Conservation (phyloP, 2,113 vertebrate species). For the Tetraodon nigroviridis region DNA sequence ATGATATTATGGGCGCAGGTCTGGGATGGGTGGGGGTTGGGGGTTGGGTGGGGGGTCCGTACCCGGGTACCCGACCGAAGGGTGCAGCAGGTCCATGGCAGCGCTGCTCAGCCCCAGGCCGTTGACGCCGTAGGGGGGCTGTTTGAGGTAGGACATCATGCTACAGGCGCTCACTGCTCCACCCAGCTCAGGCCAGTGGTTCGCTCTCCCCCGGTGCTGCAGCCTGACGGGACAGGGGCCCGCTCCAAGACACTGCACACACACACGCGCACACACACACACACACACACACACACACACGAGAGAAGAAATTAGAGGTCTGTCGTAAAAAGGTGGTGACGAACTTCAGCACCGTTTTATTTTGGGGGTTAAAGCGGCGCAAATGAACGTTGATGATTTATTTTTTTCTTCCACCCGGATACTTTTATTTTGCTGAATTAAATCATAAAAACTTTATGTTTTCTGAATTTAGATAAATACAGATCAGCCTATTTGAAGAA, state of each 20-base stretch:
- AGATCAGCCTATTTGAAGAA: neutral
- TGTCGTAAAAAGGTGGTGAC: too few species aligned
- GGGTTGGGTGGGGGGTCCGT: constrained; percentile 5
- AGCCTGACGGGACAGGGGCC: constrained; percentile 68
- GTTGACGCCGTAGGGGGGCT: constrained; percentile 97
- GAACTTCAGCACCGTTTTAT: too few species aligned
- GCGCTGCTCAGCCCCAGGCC: constrained; percentile 95
- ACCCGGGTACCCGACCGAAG: constrained; percentile 97
- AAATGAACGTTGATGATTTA: neutral
- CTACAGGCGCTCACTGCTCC: constrained; percentile 86
- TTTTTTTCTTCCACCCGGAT: neutral
- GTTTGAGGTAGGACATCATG: constrained; percentile 99
- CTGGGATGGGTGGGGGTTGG: neutral
- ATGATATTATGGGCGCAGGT: too few species aligned
- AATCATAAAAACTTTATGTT: neutral
- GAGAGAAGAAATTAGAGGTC: too few species aligned
- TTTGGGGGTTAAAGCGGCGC: too few species aligned
- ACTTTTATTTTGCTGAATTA: neutral
- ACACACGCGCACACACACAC: neutral
- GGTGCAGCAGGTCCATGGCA: constrained; percentile 94
- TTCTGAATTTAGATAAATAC: neutral
- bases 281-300: neutral
- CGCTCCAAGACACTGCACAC: constrained; percentile 42
- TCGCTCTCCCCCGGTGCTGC: constrained; percentile 75
- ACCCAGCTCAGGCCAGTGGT: constrained; percentile 78